A percentile compares a stretch with the other conserved stretches of the same genome.
Conservation (phyloP, 2,113 vertebrate species). For the Anhinga rufa region DNA sequence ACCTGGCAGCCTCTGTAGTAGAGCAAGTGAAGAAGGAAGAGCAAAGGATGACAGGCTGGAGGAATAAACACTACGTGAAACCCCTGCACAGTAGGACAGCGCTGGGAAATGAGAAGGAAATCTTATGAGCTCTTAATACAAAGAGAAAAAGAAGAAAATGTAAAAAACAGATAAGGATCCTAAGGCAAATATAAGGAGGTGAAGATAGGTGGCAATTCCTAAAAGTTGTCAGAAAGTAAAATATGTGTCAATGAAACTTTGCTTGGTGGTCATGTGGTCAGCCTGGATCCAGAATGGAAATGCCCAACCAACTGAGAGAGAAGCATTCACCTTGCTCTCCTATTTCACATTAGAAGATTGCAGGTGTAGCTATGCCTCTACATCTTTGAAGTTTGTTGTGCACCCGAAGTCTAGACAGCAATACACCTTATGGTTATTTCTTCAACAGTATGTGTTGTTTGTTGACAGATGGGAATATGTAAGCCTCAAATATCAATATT, state of each 20-base stretch:
- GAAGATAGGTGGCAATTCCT: background rate
- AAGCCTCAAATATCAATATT: background rate
- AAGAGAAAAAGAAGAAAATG: slow-evolving; percentile 27
- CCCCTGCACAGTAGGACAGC: slow-evolving; percentile 29
- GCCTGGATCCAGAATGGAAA: background rate
- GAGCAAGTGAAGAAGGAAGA: slow-evolving; percentile 48
- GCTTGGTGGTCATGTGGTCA: background rate
- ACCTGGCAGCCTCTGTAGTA: slow-evolving; percentile 52
- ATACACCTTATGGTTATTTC: background rate
- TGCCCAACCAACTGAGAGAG: background rate
- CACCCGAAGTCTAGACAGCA: background rate
- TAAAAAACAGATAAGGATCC: background rate
- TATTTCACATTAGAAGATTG: background rate
- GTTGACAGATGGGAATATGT: background rate
- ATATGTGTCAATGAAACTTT: slow-evolving; percentile 11
- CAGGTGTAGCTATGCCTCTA: background rate
- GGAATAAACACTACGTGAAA: slow-evolving; percentile 52
- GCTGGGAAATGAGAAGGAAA: slow-evolving; percentile 29
- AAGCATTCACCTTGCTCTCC: background rate
- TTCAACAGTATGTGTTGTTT: background rate
- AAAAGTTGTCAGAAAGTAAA: slow-evolving; percentile 7
- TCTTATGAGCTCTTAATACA: slow-evolving; percentile 32
- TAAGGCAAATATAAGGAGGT: slow-evolving; percentile 21
- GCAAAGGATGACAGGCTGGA: slow-evolving; percentile 47
- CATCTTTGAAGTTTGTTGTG: background rate